These are phyloP conservation scores for Ceyx cyanopectus DNA, from an alignment of 2,113 vertebrate genomes.

Conservation along the genomic window DNA sequence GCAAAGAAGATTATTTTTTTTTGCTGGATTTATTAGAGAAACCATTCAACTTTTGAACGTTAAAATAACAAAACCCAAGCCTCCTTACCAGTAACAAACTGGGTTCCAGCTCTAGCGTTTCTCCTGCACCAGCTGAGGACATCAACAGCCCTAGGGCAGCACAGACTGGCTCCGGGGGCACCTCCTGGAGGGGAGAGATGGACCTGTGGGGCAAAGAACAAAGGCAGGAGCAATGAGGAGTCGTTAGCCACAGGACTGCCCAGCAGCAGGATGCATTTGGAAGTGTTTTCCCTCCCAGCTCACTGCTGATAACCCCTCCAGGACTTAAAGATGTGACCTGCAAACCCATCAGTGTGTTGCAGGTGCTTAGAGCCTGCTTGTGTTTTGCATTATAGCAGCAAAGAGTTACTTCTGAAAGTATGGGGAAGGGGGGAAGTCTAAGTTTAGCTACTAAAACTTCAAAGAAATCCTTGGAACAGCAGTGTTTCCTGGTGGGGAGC, in stretches of 20 bases:
- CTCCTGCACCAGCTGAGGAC: conserved; percentile 64
- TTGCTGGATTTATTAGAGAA: not conserved
- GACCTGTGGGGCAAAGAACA: not conserved
- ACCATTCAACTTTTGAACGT: not conserved
- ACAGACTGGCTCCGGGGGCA: not conserved
- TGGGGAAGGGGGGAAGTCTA: not conserved
- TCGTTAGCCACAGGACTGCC: not conserved
- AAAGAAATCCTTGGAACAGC: conserved; percentile 35
- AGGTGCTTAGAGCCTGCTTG: not conserved
- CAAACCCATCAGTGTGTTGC: not conserved
- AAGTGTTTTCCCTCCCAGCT: not conserved
- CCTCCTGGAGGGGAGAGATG: not conserved
- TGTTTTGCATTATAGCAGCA: not conserved
- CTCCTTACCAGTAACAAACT: conserved; percentile 63
- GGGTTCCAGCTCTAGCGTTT: conserved; percentile 64
- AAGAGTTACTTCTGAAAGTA: not conserved
- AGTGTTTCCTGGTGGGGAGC: conserved; percentile 49
- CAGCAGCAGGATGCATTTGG: not conserved
- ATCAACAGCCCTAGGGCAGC: conserved; percentile 65
- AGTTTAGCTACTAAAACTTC: conserved; percentile 29
- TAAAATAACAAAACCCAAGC: not conserved
- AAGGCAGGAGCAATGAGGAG: not conserved
- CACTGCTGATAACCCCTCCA: not conserved
- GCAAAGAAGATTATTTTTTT: not conserved
- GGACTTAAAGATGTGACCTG: not conserved